Evolutionary conservation across 2,797 vertebrate genomes (phyloP).

Genomic region (Mus minutoides): DNA sequence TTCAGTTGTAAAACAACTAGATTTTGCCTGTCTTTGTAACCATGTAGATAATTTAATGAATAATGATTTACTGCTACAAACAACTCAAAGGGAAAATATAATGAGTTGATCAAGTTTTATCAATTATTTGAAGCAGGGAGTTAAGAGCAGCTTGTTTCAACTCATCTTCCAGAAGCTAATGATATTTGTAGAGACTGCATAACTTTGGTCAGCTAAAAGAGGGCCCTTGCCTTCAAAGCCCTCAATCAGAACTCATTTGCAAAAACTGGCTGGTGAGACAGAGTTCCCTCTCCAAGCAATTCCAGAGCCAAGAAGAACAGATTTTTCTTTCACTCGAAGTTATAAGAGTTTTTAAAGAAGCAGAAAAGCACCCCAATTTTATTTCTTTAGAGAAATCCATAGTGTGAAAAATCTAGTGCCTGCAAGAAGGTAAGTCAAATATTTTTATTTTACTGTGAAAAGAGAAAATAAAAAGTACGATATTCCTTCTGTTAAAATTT

Average conservation of each 20-base stretch:
- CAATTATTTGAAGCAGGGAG: neutral
- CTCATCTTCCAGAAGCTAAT: neutral
- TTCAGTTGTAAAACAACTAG: neutral
- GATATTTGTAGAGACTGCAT: neutral
- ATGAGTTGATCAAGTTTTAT: neutral
- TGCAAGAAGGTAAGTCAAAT: neutral
- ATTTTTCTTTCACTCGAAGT: neutral
- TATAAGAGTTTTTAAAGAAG: neutral
- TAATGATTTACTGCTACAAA: slow-evolving; percentile 1
- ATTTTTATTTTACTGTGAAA: neutral
- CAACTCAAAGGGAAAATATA: neutral
- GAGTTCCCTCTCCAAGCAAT: neutral
- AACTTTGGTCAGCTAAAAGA: neutral
- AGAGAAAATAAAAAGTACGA: neutral
- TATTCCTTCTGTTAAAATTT: neutral
- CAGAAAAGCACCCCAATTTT: neutral
- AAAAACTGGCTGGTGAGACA: neutral
- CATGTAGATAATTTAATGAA: neutral
- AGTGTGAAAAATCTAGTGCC: neutral
- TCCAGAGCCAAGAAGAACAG: neutral
- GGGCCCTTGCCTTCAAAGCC: neutral
- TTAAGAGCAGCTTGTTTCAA: neutral
- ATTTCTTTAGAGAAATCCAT: neutral
- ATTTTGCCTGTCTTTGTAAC: neutral
- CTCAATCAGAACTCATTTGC: neutral